phyloP scores from a whole-genome alignment of 1,140 invertebrate genomes.

The Drosophila repleta region DNA sequence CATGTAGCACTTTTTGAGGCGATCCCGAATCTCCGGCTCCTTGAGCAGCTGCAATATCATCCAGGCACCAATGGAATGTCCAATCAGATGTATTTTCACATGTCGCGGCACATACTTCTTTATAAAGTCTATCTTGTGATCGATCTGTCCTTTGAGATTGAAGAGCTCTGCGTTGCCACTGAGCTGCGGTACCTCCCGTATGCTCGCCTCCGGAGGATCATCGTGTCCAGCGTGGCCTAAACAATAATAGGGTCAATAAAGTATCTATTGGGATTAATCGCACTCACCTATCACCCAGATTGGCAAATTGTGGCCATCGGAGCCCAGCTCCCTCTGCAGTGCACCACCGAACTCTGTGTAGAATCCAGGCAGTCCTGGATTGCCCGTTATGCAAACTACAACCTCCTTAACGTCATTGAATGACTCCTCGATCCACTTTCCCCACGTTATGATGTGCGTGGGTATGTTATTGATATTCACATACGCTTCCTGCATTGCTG shows the following conservation, averaged over 20 bases:
- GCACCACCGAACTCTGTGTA: slow-evolving; percentile 89
- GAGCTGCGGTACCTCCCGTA: slow-evolving; percentile 83
- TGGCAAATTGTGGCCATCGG: slow-evolving; percentile 84
- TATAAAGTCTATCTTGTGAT: slow-evolving; percentile 92
- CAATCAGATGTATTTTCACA: slow-evolving; percentile 89
- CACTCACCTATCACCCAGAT: slow-evolving; percentile 87
- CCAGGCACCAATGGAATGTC: slow-evolving; percentile 94
- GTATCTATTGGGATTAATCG: too few relatives aligned
- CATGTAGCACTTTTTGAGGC: slow-evolving; percentile 87
- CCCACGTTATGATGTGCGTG: slow-evolving; percentile 88
- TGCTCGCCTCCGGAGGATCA: slow-evolving; percentile 84
- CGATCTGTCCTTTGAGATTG: slow-evolving; percentile 89
- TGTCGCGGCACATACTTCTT: slow-evolving; percentile 88
- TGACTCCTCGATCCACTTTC: slow-evolving; percentile 88
- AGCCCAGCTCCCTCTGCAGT: slow-evolving; percentile 86
- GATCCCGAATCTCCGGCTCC: slow-evolving; percentile 84
- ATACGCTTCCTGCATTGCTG: slow-evolving; percentile 85
- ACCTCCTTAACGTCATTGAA: slow-evolving; percentile 85
- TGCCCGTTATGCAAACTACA: slow-evolving; percentile 87
- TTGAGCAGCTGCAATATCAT: slow-evolving; percentile 91
- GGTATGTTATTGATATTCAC: slow-evolving; percentile 87
- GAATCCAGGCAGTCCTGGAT: slow-evolving; percentile 89
- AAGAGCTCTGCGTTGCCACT: slow-evolving; percentile 86
- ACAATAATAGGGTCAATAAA: not conserved
- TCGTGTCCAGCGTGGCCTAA: slow-evolving; percentile 89